A percentile compares a stretch with the other conserved stretches of the same genome.
Evolutionary conservation across 2,797 vertebrate species (phyloP).

Genomic region (Chelon labrosus): DNA sequence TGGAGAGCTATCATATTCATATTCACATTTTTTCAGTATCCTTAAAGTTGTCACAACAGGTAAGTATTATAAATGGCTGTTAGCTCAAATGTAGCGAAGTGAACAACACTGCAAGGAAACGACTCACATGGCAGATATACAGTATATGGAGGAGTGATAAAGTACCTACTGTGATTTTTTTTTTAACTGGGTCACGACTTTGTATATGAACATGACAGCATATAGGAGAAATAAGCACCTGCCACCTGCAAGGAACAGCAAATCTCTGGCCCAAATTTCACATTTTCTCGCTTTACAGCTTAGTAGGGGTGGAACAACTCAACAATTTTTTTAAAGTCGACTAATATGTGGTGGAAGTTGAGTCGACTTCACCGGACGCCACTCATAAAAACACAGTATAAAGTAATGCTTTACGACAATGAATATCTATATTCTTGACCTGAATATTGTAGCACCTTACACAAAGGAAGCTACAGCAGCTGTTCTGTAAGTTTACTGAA

Average conservation of each 20-base stretch:
- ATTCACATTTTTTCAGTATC: slow-evolving; percentile 1
- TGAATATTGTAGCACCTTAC: no score
- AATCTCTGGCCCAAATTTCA: not conserved
- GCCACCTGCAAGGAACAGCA: not conserved
- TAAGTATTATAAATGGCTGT: not conserved
- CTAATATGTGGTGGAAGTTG: no score
- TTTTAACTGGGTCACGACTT: slow-evolving; percentile 13
- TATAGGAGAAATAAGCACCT: not conserved
- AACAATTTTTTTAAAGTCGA: no score
- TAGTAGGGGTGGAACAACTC: no score
- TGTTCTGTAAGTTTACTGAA: no score
- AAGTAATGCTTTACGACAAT: no score
- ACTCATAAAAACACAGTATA: no score
- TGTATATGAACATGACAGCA: not conserved
- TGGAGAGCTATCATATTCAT: slow-evolving; percentile 7
- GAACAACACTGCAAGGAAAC: slow-evolving; percentile 5
- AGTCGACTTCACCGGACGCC: no score
- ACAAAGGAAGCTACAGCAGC: no score
- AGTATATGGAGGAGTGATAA: not conserved
- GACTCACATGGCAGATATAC: not conserved
- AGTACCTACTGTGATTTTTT: slow-evolving; percentile 6
- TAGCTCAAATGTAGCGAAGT: not conserved
- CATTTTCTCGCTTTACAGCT: not conserved
- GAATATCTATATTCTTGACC: no score
- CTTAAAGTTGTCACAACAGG: not conserved